Conservation (phyloP, 2,888 invertebrate species). For the Stenodema calcarata region DNA sequence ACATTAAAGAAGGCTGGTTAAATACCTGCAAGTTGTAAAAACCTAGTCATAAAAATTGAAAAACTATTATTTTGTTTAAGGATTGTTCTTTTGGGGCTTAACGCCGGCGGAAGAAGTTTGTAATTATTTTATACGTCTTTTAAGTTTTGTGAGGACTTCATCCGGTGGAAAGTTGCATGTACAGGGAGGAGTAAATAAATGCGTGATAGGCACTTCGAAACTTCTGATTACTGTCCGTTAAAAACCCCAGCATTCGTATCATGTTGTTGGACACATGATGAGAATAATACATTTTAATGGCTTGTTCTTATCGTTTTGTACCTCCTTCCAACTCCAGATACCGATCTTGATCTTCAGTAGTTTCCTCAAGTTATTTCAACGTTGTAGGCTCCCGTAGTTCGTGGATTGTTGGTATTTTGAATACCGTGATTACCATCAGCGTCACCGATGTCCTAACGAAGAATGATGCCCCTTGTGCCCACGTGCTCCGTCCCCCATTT, state of each 20-base stretch:
- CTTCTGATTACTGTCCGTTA: too few relatives aligned
- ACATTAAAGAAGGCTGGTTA: not conserved
- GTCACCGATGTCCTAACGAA: not conserved
- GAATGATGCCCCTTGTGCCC: constrained; percentile 32
- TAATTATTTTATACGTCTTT: too few relatives aligned
- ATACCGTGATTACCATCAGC: constrained; percentile 10
- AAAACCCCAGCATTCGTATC: too few relatives aligned
- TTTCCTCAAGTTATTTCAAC: not conserved
- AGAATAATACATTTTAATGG: too few relatives aligned
- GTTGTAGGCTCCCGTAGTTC: not conserved
- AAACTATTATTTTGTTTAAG: not conserved
- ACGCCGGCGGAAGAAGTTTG: not conserved
- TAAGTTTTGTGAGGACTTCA: too few relatives aligned
- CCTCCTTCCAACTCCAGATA: too few relatives aligned
- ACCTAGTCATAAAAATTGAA: not conserved
- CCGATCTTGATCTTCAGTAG: too few relatives aligned
- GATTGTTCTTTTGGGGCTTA: not conserved
- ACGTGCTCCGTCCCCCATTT: constrained; percentile 18
- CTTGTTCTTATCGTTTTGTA: too few relatives aligned
- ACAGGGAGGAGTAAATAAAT: too few relatives aligned
- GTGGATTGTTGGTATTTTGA: not conserved
- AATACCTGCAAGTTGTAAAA: not conserved
- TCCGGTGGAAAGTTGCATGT: too few relatives aligned
- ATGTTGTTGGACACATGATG: too few relatives aligned
- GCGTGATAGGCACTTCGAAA: too few relatives aligned